Base-by-base conservation (phyloP, 2,797 vertebrate genomes). In the Alectoris magna region DNA sequence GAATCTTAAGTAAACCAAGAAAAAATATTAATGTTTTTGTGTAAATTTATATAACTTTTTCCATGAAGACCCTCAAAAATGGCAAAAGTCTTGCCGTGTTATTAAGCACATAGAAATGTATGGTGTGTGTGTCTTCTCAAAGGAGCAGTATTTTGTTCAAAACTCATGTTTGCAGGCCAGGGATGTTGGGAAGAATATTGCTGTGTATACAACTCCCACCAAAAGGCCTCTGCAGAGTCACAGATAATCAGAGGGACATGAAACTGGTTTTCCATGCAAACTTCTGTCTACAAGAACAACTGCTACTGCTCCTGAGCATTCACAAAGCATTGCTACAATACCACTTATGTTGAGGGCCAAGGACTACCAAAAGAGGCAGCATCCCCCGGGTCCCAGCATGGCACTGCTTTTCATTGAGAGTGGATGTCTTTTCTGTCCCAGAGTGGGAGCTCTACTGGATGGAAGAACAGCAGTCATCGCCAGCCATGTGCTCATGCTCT, bases 1-100 rank as follows among this genome's bases (percentile, higher is more conserved):
- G 87, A 92, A 72, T 96, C 90, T 91, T 86, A 95, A 96, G 91
- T 95, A 97, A 91, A 91, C 74, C 60, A 69, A 88, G 67, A 95
- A 95, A 93, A 96, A 95, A 94, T 90, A 92, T n/a, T 75, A 87
- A 82, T 68, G 44, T 96, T 96, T 97, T 95, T 93, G 53, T 95
- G 91, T 81, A 94, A 44, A 83, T 68, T 95, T 96, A 92, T 3
- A 43, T 87, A 97, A 97, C 86, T 92, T 88, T 95, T 96, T 93
- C 95, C 95, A 91, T 49, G 29, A 91, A 95, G 96, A 84, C 51
- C 77, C 86, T 92, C 27, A 87, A 81, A 97, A 96, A 89, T 89
- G 95, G 76, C 78, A 84, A 14, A 90, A 95, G 77, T 77, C 82
- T 89, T 41, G 55, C 46, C 41, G 63, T 59, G 41, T n/a, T 38